These are phyloP conservation scores for Crotalus helleri DNA, from an alignment of 2,113 vertebrate species.

Conservation along the genomic window DNA sequence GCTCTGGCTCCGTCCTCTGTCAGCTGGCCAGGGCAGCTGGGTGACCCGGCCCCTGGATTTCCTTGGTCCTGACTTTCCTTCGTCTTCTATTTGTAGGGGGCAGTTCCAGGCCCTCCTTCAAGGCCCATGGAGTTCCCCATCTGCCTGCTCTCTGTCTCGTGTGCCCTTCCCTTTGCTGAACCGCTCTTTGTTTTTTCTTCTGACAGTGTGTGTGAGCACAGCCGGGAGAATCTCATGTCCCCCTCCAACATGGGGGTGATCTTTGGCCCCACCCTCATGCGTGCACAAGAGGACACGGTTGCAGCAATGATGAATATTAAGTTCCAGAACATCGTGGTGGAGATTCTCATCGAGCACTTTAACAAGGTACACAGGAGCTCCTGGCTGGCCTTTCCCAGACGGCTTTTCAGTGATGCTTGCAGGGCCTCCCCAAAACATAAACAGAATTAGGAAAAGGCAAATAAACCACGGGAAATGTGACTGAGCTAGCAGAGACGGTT, in stretches of 20 bases:
- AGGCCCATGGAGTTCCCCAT: neutral
- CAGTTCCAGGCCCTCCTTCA: neutral
- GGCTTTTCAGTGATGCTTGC: too few relatives aligned
- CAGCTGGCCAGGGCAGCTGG: neutral
- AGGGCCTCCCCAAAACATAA: neutral
- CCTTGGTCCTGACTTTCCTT: neutral
- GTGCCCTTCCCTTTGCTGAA: neutral
- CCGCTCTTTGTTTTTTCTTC: neutral
- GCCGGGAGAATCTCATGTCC: slow-evolving; percentile 89
- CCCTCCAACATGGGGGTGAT: slow-evolving; percentile 96
- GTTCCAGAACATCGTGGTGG: slow-evolving; percentile 95
- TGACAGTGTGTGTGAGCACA: slow-evolving; percentile 86
- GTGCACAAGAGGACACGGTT: slow-evolving; percentile 92
- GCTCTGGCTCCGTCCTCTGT: neutral
- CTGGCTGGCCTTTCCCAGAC: accelerated
- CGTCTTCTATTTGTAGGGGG: neutral
- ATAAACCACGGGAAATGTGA: neutral
- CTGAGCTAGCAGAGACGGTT: neutral
- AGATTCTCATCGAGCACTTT: slow-evolving; percentile 93
- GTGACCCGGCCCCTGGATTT: neutral
- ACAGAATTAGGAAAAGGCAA: neutral
- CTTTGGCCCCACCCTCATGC: slow-evolving; percentile 93
- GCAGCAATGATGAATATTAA: slow-evolving; percentile 99
- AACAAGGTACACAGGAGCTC: slow-evolving; percentile 76
- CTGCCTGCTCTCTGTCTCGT: too few relatives aligned